A percentile compares a stretch with the other conserved stretches of the same genome.
These are phyloP conservation scores for Onychostoma macrolepis DNA, from an alignment of 2,113 vertebrate species.

Conservation along the genomic window DNA sequence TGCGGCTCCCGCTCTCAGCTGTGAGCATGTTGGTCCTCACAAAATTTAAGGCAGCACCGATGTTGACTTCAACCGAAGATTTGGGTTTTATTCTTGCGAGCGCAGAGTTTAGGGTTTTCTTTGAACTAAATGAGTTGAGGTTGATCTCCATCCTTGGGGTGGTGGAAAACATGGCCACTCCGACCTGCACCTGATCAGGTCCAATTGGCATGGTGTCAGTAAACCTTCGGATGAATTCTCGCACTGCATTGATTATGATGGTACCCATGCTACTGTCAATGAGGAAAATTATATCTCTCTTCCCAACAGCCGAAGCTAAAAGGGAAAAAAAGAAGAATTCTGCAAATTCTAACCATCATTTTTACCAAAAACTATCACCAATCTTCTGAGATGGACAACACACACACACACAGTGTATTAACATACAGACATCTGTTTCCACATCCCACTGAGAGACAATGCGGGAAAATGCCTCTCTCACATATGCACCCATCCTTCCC, in stretches of 20 bases:
- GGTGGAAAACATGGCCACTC: constrained; percentile 83
- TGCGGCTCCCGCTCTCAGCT: constrained; percentile 79
- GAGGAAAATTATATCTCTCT: constrained; percentile 94
- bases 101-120: constrained; percentile 66
- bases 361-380: no score
- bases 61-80: constrained; percentile 72
- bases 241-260: constrained; percentile 74
- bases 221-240: constrained; percentile 84
- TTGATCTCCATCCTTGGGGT: constrained; percentile 81
- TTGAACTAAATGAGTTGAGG: constrained; percentile 77
- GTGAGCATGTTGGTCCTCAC: constrained; percentile 82
- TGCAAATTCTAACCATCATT: background rate
- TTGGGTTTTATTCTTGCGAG: constrained; percentile 76
- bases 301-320: constrained; percentile 86
- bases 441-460: no score
- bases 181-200: constrained; percentile 85
- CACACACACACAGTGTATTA: no score
- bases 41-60: constrained; percentile 85
- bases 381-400: no score
- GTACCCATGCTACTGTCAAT: constrained; percentile 86
- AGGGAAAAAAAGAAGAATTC: constrained; percentile 47
- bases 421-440: no score
- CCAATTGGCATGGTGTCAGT: constrained; percentile 86
- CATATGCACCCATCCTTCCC: no score
- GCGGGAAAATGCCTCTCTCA: no score